Evolutionary conservation across 2,888 invertebrate species (phyloP).

Genomic region (Acronicta leporina): DNA sequence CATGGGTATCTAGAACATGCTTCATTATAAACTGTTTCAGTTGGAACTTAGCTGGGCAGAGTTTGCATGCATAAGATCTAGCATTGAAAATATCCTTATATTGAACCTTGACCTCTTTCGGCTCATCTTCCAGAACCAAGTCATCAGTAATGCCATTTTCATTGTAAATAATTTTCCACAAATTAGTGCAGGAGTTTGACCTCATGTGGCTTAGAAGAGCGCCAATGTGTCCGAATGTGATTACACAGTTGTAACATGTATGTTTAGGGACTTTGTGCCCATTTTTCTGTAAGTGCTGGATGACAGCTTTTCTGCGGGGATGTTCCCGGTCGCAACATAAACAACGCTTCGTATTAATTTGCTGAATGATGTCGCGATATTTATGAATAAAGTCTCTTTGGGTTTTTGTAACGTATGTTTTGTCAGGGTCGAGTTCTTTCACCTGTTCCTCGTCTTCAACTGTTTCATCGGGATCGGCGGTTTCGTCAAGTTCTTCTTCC

Average conservation of each 20-base stretch:
- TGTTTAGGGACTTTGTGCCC: constrained; percentile 89
- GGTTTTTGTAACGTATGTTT: constrained; percentile 79
- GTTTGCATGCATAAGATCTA: constrained; percentile 84
- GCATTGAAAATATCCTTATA: constrained; percentile 87
- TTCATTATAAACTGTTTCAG: constrained; percentile 87
- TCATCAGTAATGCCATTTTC: constrained; percentile 86
- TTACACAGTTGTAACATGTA: constrained; percentile 90
- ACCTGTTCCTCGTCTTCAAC: constrained; percentile 62
- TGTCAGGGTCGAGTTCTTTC: constrained; percentile 79
- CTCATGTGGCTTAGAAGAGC: constrained; percentile 87
- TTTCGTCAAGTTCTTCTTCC: constrained; percentile 73
- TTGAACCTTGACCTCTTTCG: constrained; percentile 77
- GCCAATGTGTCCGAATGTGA: constrained; percentile 88
- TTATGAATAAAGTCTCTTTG: constrained; percentile 84
- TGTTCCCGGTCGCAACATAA: constrained; percentile 84
- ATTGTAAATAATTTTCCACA: constrained; percentile 86
- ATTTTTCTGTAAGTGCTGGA: constrained; percentile 87
- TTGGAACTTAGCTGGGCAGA: constrained; percentile 87
- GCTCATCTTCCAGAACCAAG: constrained; percentile 80
- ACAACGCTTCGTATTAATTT: constrained; percentile 85
- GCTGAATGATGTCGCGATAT: constrained; percentile 83
- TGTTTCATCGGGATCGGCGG: constrained; percentile 69
- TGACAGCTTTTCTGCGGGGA: constrained; percentile 86
- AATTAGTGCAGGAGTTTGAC: constrained; percentile 83
- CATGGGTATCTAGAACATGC: constrained; percentile 84